phyloP scores from a whole-genome alignment of 1,140 invertebrate species.

The Drosophila nebulosa region DNA sequence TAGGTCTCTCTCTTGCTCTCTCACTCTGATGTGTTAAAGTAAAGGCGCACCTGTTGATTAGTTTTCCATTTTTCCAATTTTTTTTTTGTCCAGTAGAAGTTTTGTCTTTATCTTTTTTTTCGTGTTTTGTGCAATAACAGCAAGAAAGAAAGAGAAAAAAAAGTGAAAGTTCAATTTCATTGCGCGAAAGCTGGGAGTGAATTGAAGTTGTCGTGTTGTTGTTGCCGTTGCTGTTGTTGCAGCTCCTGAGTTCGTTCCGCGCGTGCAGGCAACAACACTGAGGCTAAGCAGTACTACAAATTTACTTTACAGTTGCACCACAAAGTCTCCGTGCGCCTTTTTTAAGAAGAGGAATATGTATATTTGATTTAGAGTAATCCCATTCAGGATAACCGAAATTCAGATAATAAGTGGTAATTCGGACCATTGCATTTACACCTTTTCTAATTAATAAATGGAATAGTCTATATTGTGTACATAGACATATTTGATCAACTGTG shows the following conservation, averaged over 20 bases:
- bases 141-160: conserved; percentile 48
- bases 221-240: not conserved
- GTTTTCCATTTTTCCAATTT: conserved; percentile 3
- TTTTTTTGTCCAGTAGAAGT: conserved; percentile 10
- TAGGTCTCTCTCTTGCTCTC: not conserved
- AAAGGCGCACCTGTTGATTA: conserved; percentile 38
- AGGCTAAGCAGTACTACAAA: conserved; percentile 40
- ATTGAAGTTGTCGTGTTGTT: not conserved
- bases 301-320: conserved; percentile 22
- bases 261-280: conserved; percentile 48
- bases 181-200: conserved; percentile 49
- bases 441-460: too few species aligned
- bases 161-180: conserved; percentile 74
- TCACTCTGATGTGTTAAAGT: conserved; percentile 25
- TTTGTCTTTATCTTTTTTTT: conserved; percentile 31
- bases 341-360: not conserved
- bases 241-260: conserved; percentile 50
- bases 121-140: conserved; percentile 17
- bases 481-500: not conserved
- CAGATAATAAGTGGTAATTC: too few species aligned
- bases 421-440: too few species aligned
- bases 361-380: too few species aligned
- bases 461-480: not conserved
- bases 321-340: not conserved
- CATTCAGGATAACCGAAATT: too few species aligned